Percentiles rank a stretch among this genome's conserved stretches.
Conservation (phyloP, 2,113 vertebrate species). For the Mionectes macconnelli region DNA sequence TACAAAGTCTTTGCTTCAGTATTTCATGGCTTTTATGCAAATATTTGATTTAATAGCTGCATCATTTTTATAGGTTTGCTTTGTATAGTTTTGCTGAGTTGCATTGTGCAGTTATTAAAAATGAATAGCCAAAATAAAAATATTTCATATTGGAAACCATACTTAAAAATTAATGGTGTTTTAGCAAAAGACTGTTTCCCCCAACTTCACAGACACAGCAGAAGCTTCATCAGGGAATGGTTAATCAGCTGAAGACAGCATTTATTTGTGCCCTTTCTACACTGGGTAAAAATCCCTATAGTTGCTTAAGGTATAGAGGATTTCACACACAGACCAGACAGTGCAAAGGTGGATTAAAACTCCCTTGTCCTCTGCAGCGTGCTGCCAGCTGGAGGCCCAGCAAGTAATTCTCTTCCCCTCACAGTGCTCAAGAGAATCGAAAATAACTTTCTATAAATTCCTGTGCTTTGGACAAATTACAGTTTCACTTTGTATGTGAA, state of each 20-base stretch:
- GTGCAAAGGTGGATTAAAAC: background rate
- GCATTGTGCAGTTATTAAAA: slow-evolving; percentile 52
- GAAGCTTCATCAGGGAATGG: background rate
- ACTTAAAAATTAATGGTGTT: slow-evolving; percentile 60
- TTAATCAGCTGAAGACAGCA: background rate
- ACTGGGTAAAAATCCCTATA: background rate
- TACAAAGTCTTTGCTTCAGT: slow-evolving; percentile 2
- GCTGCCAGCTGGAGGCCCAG: background rate
- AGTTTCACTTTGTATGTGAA: background rate
- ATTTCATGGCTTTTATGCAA: slow-evolving; percentile 41
- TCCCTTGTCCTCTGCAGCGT: background rate
- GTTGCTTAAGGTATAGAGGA: background rate
- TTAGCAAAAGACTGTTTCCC: slow-evolving; percentile 8
- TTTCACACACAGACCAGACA: background rate
- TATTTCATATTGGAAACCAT: slow-evolving; percentile 48
- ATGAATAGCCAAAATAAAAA: slow-evolving; percentile 62
- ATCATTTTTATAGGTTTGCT: background rate
- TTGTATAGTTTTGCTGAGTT: slow-evolving; percentile 31
- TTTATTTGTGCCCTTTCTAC: background rate
- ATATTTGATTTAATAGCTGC: slow-evolving; percentile 30
- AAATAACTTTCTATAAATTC: background rate
- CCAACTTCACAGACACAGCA: slow-evolving; percentile 20
- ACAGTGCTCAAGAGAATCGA: background rate
- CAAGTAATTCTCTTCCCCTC: background rate
- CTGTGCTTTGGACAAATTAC: background rate